Percentiles rank a stretch among this genome's conserved stretches.
Evolutionary conservation across 2,113 vertebrate genomes (phyloP).

Genomic region (Oxygymnocypris stewartii): DNA sequence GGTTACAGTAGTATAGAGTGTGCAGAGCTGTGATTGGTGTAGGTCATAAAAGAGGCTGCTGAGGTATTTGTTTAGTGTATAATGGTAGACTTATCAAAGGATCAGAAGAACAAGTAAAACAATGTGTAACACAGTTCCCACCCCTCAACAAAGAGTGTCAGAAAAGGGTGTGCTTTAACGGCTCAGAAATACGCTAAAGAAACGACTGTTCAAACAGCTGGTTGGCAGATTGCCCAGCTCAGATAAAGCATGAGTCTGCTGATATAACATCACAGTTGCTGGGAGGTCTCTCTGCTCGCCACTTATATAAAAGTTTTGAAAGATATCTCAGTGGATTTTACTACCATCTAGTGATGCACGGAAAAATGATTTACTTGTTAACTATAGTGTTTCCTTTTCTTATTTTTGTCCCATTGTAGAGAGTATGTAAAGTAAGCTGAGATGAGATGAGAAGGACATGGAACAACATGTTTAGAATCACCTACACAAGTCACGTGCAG

Average conservation of each 20-base stretch:
- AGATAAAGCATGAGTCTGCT: background rate
- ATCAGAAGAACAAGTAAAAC: background rate
- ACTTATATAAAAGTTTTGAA: background rate
- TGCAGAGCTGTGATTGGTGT: background rate
- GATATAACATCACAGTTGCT: background rate
- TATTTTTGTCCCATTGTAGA: background rate
- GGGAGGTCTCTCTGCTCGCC: background rate
- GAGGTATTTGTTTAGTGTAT: background rate
- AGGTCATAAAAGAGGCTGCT: background rate
- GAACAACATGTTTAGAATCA: background rate
- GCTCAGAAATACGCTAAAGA: background rate
- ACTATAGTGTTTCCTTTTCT: background rate
- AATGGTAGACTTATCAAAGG: background rate
- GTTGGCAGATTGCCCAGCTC: background rate
- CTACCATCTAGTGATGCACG: conserved; percentile 37
- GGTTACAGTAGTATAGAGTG: background rate
- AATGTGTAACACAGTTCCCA: background rate
- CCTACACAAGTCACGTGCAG: background rate
- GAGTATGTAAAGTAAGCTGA: background rate
- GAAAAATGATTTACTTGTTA: background rate
- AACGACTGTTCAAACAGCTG: background rate
- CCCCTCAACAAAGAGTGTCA: background rate
- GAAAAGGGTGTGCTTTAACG: conserved; percentile 3
- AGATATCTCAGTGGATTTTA: conserved; percentile 2
- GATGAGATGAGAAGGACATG: background rate